phyloP scores from a whole-genome alignment of 2,113 vertebrate genomes.

The Hepsetus odoe region DNA sequence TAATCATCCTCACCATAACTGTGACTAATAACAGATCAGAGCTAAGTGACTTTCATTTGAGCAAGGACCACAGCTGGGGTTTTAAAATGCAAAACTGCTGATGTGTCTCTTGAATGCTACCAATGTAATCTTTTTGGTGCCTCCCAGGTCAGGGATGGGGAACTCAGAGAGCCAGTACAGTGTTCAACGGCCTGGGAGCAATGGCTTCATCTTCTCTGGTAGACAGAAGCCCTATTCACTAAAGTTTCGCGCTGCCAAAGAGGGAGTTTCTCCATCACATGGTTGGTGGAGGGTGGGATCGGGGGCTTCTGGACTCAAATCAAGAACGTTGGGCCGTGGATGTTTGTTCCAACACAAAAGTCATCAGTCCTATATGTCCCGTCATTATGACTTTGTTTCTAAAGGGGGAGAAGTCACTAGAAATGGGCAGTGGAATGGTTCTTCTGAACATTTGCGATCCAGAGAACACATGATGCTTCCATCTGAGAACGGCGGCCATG shows the following conservation, averaged over 20 bases:
- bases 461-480: constrained; percentile 58
- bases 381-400: constrained; percentile 77
- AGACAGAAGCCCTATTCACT: constrained; percentile 88
- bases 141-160: constrained; percentile 85
- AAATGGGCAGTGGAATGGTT: constrained; percentile 65
- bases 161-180: constrained; percentile 98
- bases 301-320: constrained; percentile 78
- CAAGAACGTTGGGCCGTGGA: constrained; percentile 81
- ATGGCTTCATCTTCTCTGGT: constrained; percentile 71
- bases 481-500: constrained; percentile 74
- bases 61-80: neutral
- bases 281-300: constrained; percentile 78
- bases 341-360: constrained; percentile 89
- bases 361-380: constrained; percentile 81
- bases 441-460: constrained; percentile 68
- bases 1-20: neutral
- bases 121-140: constrained; percentile 40
- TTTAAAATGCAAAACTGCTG: neutral
- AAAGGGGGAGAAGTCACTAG: constrained; percentile 72
- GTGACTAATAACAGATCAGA: constrained; percentile 21
- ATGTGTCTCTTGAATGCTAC: constrained; percentile 38
- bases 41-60: neutral
- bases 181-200: constrained; percentile 84
- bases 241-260: constrained; percentile 83
- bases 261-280: constrained; percentile 78